Base-by-base conservation (phyloP, 1,140 invertebrate species). In the Aphaenogaster ashmeadi region DNA sequence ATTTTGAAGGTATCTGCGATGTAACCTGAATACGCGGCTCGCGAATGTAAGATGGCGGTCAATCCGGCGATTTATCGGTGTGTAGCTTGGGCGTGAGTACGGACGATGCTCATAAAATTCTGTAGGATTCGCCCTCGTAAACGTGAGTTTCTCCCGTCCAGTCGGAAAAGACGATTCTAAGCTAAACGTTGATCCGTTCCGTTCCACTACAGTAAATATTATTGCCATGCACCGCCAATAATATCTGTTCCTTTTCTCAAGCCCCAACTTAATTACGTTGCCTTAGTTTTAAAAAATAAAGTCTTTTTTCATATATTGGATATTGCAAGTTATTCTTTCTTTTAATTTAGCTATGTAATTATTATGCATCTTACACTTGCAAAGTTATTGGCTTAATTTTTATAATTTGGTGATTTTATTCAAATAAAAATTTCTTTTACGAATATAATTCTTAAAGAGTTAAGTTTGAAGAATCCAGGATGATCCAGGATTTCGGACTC, bases 1-100 rank as follows among this genome's bases (percentile, higher is more conserved):
- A 11, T 54, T 81, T 41, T 21, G 21, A 13, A n/a, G 21, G 38
- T 21, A 56, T 41, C 36, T 15, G 79, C 15, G 64, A 58, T n/a
- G 44, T 66, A 80, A 54, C 77, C 33, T 83, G 54, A 47, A 74
- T 83, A 74, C 67, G 47, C 21, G 38, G 50, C 18, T 72, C 33
- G 54, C 38, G 54, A 47, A 74, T 83, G 54, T 75, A 62, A 75
- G 27, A 84, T 74, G 69, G 56, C 33, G 69, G 54, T 72, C 80
- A 74, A 74, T 84, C 69, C 54, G 69, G 4, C 69, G 69, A 84
- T 84, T 84, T 84, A 84, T 75, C 41, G 69, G 6, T n/a, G 69
- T 33, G 64, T 13, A 11, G 21, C 52, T 50, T 15, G 52, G 21
- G 18, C 80, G 18, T 13, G 27, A 62, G 41, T 44, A 54, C 54